Base-by-base conservation (phyloP, 2,113 vertebrate genomes). In the Hemiprocne comata region DNA sequence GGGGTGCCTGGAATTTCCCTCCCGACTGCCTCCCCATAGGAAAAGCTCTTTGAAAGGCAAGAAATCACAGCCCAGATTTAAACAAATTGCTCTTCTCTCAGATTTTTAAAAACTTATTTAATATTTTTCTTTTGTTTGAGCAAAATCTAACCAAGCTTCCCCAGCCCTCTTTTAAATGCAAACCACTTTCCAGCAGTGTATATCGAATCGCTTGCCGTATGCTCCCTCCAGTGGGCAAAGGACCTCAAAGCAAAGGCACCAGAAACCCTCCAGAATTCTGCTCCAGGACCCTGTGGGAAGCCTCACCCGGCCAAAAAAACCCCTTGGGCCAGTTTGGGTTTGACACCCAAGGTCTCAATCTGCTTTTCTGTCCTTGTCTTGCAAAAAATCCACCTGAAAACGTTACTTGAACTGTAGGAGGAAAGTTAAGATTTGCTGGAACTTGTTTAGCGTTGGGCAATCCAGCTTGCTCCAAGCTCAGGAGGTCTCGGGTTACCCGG, bases 201-300 rank as follows among this genome's bases (percentile, higher is more conserved):
- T 0, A 38, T 23, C 17, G n/a, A 96, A 95, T 60, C 18, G 57
- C 46, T 93, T 95, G 97, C 92, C 54, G 29, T 66, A 29, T 61
- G 24, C 67, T 94, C 97, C 96, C 94, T 87, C 97, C 97, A 95
- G 97, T 94, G 98, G 96, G 48, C 67, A 5, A 95, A 93, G 60
- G 9, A 23, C 26, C 9, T 65, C 76, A 90, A 34, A 53, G 62
- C 73, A 95, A 53, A 86, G 44, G 61, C 89, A 53, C 29, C 42
- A 28, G 83, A 70, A 81, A 19, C 0, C 9, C 33, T 51, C n/a
- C 3, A 2, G 2, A 13, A 17, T 53, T 40, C 62, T 40, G 11
- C 61, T 26, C 44, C 4, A 1, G 12, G 17, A n/a, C 13, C 10
- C 72, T 20, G 3, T 1, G 5, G 31, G 34, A 51, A 53, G 34